A percentile compares a stretch with the other conserved stretches of the same genome.
phyloP scores from a whole-genome alignment of 2,113 vertebrate species.

The Hemiprocne comata region DNA sequence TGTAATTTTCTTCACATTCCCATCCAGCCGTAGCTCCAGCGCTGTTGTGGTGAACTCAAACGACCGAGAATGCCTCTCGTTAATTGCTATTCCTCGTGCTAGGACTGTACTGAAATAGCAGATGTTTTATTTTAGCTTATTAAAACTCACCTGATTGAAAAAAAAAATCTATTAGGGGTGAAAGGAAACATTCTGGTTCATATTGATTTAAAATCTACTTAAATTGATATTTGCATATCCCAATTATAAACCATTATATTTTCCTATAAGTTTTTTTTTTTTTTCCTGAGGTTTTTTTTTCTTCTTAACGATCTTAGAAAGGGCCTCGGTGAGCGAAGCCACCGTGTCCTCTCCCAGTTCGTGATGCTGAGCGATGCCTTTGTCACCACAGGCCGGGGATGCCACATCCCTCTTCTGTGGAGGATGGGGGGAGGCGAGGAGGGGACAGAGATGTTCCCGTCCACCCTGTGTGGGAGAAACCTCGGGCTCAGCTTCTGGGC shows the following conservation, averaged over 20 bases:
- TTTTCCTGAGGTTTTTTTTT: background rate
- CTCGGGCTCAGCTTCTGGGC: background rate
- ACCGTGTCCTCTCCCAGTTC: background rate
- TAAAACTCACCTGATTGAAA: slow-evolving; percentile 22
- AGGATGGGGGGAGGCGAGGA: background rate
- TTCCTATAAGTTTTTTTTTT: background rate
- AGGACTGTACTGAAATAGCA: background rate
- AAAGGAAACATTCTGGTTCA: background rate
- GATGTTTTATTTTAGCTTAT: slow-evolving; percentile 26
- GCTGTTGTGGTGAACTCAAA: background rate
- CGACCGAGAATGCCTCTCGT: background rate
- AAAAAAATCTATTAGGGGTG: background rate
- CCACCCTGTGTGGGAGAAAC: background rate
- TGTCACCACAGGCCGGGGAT: background rate
- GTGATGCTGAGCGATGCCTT: no score
- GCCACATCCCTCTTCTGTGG: fast-evolving
- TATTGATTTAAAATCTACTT: slow-evolving; percentile 19
- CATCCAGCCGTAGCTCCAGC: background rate
- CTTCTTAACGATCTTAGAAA: background rate
- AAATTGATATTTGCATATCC: slow-evolving; percentile 28
- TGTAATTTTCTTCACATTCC: slow-evolving; percentile 8
- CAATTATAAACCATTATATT: background rate
- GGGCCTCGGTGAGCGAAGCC: background rate
- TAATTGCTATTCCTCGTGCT: slow-evolving; percentile 11
- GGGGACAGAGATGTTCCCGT: background rate